Evolutionary conservation across 2,888 invertebrate genomes (phyloP).

Genomic region (Sepioteuthis lessoniana): DNA sequence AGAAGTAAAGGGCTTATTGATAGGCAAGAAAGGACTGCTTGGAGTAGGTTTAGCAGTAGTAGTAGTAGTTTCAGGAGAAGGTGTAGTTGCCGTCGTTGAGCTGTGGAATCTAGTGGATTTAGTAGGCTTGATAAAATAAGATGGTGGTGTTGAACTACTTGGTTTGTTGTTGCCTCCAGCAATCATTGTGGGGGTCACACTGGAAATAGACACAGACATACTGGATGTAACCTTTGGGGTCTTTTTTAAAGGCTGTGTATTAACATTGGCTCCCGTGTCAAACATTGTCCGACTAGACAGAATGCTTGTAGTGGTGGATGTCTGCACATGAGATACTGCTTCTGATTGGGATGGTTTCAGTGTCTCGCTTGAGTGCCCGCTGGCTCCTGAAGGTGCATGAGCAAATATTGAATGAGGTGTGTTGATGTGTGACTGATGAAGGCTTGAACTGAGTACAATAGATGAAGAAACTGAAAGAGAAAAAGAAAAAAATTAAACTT

Average conservation of each 20-base stretch:
- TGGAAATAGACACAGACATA: background rate
- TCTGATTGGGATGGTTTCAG: background rate
- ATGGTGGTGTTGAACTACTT: background rate
- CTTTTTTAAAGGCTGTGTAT: background rate
- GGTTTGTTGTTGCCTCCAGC: background rate
- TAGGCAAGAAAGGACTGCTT: background rate
- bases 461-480: background rate
- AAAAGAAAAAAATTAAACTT: no score
- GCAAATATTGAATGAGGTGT: background rate
- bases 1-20: background rate
- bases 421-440: background rate
- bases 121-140: background rate
- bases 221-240: background rate
- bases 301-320: background rate
- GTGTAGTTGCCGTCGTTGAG: background rate
- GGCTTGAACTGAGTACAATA: background rate
- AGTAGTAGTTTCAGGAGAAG: background rate
- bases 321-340: background rate
- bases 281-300: background rate
- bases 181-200: background rate
- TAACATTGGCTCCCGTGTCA: background rate
- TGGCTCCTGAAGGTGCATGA: background rate
- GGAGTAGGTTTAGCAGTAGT: background rate
- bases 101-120: background rate
- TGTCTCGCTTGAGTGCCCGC: background rate